phyloP scores from a whole-genome alignment of 2,797 vertebrate species.

The Hydrocynus forskahlii region DNA sequence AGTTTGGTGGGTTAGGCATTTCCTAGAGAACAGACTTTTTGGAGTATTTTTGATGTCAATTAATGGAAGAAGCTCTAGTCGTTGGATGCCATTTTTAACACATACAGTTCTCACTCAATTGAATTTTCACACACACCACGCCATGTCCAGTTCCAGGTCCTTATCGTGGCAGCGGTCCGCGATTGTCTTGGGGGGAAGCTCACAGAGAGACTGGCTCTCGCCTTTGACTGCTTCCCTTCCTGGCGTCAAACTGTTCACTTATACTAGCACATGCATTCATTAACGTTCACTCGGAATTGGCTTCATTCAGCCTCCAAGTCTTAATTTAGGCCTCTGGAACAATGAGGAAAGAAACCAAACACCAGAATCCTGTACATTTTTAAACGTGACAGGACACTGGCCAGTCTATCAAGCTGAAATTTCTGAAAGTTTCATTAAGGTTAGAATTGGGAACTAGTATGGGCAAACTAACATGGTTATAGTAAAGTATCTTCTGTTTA shows the following conservation, averaged over 20 bases:
- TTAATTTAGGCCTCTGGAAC: constrained; percentile 3
- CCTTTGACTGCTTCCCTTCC: constrained; percentile 31
- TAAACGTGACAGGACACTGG: background rate
- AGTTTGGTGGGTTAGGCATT: background rate
- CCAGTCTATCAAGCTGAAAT: background rate
- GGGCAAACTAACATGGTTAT: background rate
- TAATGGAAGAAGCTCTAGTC: background rate
- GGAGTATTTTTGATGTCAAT: background rate
- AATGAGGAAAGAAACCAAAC: background rate
- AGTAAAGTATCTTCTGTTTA: background rate
- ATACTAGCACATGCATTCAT: constrained; percentile 1
- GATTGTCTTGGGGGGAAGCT: background rate
- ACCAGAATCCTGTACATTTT: background rate
- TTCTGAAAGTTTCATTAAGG: background rate
- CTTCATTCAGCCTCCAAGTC: background rate
- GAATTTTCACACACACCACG: background rate
- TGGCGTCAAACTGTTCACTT: constrained; percentile 16
- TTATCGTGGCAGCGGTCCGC: constrained; percentile 16
- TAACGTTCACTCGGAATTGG: background rate
- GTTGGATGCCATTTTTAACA: background rate
- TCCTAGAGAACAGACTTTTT: background rate
- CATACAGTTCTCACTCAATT: background rate
- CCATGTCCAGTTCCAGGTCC: constrained; percentile 23
- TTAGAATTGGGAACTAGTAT: background rate
- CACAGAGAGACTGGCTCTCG: constrained; percentile 6